phyloP scores from a whole-genome alignment of 35 echinoderm and acorn worm genomes.

The Amphiura filiformis region DNA sequence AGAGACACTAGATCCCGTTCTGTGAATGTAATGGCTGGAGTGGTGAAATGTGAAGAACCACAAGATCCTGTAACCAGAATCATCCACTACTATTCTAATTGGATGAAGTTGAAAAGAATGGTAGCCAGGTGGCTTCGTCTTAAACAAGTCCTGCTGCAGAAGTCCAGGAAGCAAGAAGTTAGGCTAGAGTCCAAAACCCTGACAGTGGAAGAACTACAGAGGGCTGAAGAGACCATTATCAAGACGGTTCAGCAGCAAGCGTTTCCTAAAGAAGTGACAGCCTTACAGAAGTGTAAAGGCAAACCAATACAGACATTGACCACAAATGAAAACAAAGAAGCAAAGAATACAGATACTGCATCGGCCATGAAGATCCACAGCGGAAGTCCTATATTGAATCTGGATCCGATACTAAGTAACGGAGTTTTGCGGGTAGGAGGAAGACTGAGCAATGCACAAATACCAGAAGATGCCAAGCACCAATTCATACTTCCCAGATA shows the following conservation, averaged over 20 bases:
- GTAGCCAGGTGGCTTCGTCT: constrained; percentile 30
- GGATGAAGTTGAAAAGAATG: constrained; percentile 28
- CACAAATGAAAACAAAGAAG: no score
- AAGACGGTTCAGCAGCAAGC: constrained; percentile 10
- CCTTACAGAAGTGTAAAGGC: no score
- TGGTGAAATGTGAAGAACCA: neutral
- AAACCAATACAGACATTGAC: no score
- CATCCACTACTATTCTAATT: constrained; percentile 26
- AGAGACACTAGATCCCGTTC: no score
- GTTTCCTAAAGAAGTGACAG: constrained; percentile 37
- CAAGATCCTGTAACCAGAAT: constrained; percentile 20
- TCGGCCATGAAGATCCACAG: neutral
- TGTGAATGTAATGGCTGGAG: neutral
- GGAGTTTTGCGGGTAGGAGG: constrained; percentile 42
- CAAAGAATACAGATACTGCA: neutral
- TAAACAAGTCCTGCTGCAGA: constrained; percentile 19
- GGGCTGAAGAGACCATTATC: constrained; percentile 19
- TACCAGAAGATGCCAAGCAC: constrained; percentile 57
- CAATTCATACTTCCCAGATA: constrained; percentile 47
- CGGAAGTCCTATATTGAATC: constrained; percentile 30
- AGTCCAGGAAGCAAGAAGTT: neutral
- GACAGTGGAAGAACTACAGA: constrained; percentile 27
- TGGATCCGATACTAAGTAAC: constrained; percentile 51
- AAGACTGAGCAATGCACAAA: constrained; percentile 25
- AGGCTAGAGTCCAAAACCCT: neutral